Base-by-base conservation (phyloP, 92 coral and sea anemone genomes). In the Hydrozoanthus gracilis region DNA sequence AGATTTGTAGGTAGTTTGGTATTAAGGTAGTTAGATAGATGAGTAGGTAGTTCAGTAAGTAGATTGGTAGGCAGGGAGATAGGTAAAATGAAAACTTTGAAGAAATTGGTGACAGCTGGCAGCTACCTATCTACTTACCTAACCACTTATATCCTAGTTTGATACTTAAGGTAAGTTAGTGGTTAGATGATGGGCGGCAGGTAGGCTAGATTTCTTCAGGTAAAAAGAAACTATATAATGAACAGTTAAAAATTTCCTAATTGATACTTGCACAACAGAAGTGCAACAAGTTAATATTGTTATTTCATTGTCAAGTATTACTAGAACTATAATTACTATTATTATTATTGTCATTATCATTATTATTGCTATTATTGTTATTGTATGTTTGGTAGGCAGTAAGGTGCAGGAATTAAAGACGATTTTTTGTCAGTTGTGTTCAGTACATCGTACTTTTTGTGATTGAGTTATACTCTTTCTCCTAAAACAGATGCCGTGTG, bases 401-500 rank as follows among this genome's bases (percentile, higher is more conserved):
- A 11, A 58, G 64, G 64, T 58, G 64, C 14, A 11, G 15, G 4
- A 3, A 11, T 15, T 5, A 58, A 66, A 4, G 0, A 6, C 2
- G 2, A 18, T 68, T 68, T 27, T 0, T 15, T 68, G 27, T 35
- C 9, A 7, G 27, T 64, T 64, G 18, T 17, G 70, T 17, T 15
- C 12, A 58, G 14, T 56, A 3, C 62, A 56, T 9, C 11, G 14
- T 9, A 58, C 15, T 11, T 16, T 58, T 8, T 58, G 12, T 58
- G 1, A 4, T 58, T 58, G 15, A 71, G 15, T 12, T 71, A 17
- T 47, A 8, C 39, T 60, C 8, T 8, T 45, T 17, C 50, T 46
- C 72, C 64, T 16, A 6, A 16, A 10, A 46, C 52, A 80, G 85
- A 62, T 80, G 85, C 85, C 73, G 46, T 65, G 85, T 65, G 85